Conservation (phyloP, 2,113 vertebrate species). For the Rhipidura dahli region DNA sequence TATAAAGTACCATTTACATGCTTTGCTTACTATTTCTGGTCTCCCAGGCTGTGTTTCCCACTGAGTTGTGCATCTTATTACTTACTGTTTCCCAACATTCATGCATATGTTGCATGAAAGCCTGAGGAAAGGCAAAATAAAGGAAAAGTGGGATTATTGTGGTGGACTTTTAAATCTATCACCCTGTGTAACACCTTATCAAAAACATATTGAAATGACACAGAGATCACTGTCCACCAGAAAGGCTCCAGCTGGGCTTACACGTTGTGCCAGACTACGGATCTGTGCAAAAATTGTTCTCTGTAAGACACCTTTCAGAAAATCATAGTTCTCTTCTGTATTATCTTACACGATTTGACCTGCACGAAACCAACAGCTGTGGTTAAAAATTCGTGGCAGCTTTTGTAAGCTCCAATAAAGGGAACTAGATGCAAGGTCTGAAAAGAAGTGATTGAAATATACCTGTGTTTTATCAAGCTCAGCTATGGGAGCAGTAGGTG, state of each 20-base stretch:
- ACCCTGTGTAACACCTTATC: neutral
- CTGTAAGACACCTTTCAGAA: neutral
- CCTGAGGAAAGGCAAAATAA: neutral
- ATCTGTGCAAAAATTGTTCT: neutral
- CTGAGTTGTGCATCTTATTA: neutral
- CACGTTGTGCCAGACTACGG: neutral
- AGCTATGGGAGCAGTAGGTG: neutral
- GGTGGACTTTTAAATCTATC: neutral
- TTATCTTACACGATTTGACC: neutral
- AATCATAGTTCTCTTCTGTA: neutral
- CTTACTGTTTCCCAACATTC: conserved; percentile 1
- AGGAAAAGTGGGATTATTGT: neutral
- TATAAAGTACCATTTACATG: neutral
- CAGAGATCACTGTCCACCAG: neutral
- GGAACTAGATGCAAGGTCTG: neutral
- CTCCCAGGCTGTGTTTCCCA: neutral
- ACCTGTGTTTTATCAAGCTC: neutral
- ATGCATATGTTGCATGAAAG: neutral
- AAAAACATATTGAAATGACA: neutral
- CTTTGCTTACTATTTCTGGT: conserved; percentile 14
- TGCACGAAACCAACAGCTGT: neutral
- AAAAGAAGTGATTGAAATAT: neutral
- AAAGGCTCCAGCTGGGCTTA: neutral
- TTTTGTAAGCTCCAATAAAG: neutral
- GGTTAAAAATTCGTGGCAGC: neutral